Evolutionary conservation across 2,888 invertebrate species (phyloP).

Genomic region (Calameuta idolon): DNA sequence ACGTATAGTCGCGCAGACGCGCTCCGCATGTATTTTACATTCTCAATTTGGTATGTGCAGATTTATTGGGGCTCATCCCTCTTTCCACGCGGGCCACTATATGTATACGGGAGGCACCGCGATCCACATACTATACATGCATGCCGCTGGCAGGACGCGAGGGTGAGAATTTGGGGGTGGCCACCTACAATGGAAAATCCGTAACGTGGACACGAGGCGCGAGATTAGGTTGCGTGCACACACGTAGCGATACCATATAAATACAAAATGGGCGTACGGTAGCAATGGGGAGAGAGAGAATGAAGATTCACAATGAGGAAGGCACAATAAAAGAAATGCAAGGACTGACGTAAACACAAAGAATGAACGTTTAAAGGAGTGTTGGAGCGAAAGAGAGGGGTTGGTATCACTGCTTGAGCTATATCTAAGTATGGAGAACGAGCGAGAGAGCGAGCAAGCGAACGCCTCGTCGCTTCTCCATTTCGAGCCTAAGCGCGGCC

Average conservation of each 20-base stretch:
- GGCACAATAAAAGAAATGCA: background rate
- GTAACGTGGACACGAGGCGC: slow-evolving; percentile 36
- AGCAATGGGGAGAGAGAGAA: slow-evolving; percentile 14
- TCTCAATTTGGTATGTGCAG: slow-evolving; percentile 62
- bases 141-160: slow-evolving; percentile 20
- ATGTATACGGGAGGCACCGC: background rate
- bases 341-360: background rate
- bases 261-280: slow-evolving; percentile 5
- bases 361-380: background rate
- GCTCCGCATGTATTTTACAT: slow-evolving; percentile 60
- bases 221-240: slow-evolving; percentile 24
- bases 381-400: background rate
- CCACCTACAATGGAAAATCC: slow-evolving; percentile 38
- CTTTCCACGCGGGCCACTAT: background rate
- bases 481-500: slow-evolving; percentile 68
- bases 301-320: background rate
- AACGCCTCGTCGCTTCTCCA: slow-evolving; percentile 66
- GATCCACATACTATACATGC: slow-evolving; percentile 6
- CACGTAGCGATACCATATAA: background rate
- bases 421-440: slow-evolving; percentile 9
- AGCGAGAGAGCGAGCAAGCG: slow-evolving; percentile 50
- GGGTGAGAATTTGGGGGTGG: slow-evolving; percentile 31
- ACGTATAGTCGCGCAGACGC: slow-evolving; percentile 42
- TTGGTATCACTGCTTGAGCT: background rate
- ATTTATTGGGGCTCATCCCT: slow-evolving; percentile 54